phyloP scores from a whole-genome alignment of 2,113 vertebrate genomes.

The Lepus europaeus region DNA sequence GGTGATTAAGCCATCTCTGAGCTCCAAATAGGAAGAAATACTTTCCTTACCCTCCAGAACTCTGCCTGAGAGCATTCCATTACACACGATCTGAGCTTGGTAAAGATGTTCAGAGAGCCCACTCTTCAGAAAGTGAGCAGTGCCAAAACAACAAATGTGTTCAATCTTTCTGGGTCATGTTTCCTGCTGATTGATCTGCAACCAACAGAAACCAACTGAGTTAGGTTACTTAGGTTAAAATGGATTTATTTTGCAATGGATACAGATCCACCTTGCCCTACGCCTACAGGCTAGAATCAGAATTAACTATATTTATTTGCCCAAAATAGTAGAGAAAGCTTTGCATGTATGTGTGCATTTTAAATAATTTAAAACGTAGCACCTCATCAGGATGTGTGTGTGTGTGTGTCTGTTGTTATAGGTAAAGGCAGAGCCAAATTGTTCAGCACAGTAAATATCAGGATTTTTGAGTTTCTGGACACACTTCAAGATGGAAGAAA shows the following conservation, averaged over 20 bases:
- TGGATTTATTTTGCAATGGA: neutral
- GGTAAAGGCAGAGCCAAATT: neutral
- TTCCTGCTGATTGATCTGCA: neutral
- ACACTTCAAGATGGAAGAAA: neutral
- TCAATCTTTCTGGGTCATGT: neutral
- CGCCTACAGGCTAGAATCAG: neutral
- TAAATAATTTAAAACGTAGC: neutral
- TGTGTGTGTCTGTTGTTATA: neutral
- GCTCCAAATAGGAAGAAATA: rapidly evolving
- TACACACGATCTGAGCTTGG: too few relatives aligned
- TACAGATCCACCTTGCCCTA: neutral
- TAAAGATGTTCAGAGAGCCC: neutral
- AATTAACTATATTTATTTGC: neutral
- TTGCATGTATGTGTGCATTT: neutral
- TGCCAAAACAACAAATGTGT: rapidly evolving
- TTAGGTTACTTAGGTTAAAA: neutral
- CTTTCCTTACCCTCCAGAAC: neutral
- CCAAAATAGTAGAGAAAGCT: neutral
- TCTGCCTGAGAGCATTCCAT: neutral
- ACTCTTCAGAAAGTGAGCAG: neutral
- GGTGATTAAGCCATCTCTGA: neutral
- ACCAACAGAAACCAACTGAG: neutral
- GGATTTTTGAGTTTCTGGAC: neutral
- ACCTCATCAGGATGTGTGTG: neutral
- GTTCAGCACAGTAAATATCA: neutral